Conservation (phyloP, 2,797 vertebrate genomes). For the Perdix hodgsoniae region DNA sequence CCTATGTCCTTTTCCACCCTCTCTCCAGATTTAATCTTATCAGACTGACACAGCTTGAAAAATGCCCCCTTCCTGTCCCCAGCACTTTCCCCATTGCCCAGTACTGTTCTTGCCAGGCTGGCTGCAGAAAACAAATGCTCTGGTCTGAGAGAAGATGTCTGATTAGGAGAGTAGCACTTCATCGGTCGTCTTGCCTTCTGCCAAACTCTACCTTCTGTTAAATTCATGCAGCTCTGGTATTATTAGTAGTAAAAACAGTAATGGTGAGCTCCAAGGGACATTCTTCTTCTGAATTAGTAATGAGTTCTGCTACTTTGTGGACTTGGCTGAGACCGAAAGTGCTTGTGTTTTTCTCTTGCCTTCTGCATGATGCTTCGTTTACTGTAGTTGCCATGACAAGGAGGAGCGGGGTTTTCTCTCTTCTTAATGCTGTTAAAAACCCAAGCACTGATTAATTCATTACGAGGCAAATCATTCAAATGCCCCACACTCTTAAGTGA, state of each 20-base stretch:
- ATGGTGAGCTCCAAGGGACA: constrained; percentile 29
- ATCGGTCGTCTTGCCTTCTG: neutral
- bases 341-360: neutral
- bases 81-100: neutral
- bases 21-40: constrained; percentile 14
- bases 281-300: constrained; percentile 43
- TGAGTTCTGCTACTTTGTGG: neutral
- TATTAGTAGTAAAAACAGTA: constrained; percentile 32
- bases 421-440: constrained; percentile 29
- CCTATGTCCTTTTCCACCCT: constrained; percentile 8
- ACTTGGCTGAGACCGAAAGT: constrained; percentile 44
- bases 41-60: neutral
- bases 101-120: neutral
- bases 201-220: constrained; percentile 7
- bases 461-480: constrained; percentile 33
- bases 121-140: neutral
- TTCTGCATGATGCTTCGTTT: neutral
- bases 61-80: neutral
- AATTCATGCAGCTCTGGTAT: constrained; percentile 20
- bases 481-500: neutral
- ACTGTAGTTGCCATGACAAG: constrained; percentile 23
- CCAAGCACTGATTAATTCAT: neutral
- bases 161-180: neutral
- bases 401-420: neutral
- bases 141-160: neutral